These are phyloP conservation scores for Pentalonia nigronervosa DNA, from an alignment of 1,140 invertebrate genomes.

Conservation along the genomic window DNA sequence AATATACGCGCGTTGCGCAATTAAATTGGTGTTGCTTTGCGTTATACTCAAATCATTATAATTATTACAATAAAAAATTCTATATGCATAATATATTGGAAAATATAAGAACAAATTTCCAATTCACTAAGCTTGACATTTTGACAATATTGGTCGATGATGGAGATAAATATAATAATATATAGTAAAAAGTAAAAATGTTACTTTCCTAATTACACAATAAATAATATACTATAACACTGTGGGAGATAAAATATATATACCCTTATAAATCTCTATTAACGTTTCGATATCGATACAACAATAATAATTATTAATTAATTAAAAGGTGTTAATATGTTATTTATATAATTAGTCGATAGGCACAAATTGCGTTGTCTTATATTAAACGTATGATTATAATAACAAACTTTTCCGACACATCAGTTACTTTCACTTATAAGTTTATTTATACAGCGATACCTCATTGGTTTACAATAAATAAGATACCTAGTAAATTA, in stretches of 20 bases:
- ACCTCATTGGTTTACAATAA: neutral
- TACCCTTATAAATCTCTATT: conserved; percentile 18
- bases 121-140: neutral
- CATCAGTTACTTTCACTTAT: too few relatives aligned
- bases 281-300: neutral
- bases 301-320: neutral
- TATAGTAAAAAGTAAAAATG: neutral
- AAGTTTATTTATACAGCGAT: neutral
- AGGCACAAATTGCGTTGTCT: neutral
- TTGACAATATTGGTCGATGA: conserved; percentile 9
- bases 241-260: conserved; percentile 3
- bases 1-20: neutral
- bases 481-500: conserved; percentile 20
- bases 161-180: neutral
- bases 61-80: conserved; percentile 14
- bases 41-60: neutral
- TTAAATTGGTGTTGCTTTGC: neutral
- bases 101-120: neutral
- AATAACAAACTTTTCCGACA: neutral
- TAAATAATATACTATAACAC: conserved; percentile 14
- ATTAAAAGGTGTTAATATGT: neutral
- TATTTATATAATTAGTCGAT: neutral
- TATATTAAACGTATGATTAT: neutral
- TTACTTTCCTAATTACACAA: neutral
- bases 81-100: neutral